A percentile compares a stretch with the other conserved stretches of the same genome.
Conservation (phyloP, 2,113 vertebrate species). For the Zapus hudsonius region DNA sequence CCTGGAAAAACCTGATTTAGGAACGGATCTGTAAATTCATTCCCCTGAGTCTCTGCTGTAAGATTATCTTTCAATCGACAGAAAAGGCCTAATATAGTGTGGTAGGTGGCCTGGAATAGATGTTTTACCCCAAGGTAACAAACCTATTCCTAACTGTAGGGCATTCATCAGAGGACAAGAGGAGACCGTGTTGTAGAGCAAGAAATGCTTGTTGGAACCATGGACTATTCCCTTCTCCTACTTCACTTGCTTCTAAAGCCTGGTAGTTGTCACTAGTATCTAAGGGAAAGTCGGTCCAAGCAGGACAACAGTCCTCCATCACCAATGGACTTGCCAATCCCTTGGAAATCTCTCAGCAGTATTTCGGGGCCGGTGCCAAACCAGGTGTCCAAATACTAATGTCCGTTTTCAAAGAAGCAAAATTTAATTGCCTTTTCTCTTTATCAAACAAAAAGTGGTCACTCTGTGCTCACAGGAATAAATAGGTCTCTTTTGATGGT, state of each 20-base stretch:
- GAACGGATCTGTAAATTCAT: not conserved
- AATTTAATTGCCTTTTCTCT: not conserved
- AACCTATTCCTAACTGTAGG: not conserved
- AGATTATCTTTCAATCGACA: not conserved
- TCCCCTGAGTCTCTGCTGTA: not conserved
- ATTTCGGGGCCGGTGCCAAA: not conserved
- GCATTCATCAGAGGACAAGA: not conserved
- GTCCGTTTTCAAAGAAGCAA: not conserved
- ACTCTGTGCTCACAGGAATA: not conserved
- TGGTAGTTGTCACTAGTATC: no score
- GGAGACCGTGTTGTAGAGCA: not conserved
- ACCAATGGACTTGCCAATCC: not conserved
- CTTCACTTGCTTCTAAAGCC: not conserved
- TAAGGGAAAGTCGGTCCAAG: no score
- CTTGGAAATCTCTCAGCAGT: not conserved
- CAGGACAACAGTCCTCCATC: no score
- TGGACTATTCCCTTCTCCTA: not conserved
- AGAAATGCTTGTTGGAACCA: constrained; percentile 23
- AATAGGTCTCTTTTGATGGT: not conserved
- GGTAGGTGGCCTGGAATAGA: not conserved
- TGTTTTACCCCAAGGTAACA: not conserved
- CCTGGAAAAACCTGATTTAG: not conserved
- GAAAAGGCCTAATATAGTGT: not conserved
- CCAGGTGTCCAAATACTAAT: not conserved
- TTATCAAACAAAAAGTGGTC: constrained; percentile 34